Conservation (phyloP, 1,140 invertebrate genomes). For the Eupristina koningsbergeri region DNA sequence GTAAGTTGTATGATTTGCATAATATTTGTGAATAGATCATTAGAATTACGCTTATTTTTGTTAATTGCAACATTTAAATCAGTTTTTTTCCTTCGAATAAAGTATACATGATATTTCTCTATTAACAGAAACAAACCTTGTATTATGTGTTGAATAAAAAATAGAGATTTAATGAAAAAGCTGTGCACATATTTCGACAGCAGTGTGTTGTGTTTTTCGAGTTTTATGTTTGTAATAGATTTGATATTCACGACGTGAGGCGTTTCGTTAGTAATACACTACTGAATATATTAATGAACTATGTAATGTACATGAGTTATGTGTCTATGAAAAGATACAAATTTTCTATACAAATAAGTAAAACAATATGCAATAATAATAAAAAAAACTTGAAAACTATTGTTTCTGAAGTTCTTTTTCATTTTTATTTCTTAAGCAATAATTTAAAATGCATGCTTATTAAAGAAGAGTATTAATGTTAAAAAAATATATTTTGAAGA, state of each 20-base stretch:
- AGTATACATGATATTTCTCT: background rate
- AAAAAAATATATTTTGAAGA: too few species aligned
- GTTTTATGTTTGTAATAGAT: too few species aligned
- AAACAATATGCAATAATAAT: background rate
- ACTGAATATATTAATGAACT: too few species aligned
- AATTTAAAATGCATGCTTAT: background rate
- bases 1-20: constrained; percentile 2
- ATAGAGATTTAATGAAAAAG: too few species aligned
- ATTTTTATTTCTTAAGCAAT: background rate
- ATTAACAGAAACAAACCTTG: too few species aligned
- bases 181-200: too few species aligned
- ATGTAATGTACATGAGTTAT: background rate
- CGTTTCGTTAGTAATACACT: too few species aligned
- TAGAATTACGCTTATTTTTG: background rate
- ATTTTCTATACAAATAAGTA: background rate
- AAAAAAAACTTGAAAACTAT: background rate
- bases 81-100: background rate
- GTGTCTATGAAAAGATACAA: background rate
- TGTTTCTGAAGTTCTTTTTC: background rate
- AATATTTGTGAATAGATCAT: constrained; percentile 6
- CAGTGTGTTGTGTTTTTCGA: too few species aligned
- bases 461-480: background rate
- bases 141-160: too few species aligned
- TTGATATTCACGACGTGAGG: too few species aligned
- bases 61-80: background rate